phyloP scores from a whole-genome alignment of 2,113 vertebrate species.

The Microcebus murinus region DNA sequence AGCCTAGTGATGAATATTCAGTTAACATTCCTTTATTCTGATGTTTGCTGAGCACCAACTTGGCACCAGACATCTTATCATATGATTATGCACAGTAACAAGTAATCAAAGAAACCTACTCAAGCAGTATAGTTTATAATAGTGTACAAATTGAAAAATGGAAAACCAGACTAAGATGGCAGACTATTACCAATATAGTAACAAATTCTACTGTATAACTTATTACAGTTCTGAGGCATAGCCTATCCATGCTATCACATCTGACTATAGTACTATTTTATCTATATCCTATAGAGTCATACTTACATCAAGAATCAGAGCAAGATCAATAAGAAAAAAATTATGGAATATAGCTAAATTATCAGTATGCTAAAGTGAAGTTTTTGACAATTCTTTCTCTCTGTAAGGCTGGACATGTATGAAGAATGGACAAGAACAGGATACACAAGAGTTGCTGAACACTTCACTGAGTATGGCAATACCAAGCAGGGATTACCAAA shows the following conservation, averaged over 20 bases:
- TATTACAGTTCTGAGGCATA: not conserved
- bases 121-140: not conserved
- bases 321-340: slow-evolving; percentile 20
- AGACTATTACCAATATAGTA: not conserved
- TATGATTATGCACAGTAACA: not conserved
- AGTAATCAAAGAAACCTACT: slow-evolving; percentile 7
- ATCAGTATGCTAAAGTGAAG: not conserved
- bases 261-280: not conserved
- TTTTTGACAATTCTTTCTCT: not conserved
- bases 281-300: not conserved
- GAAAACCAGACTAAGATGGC: not conserved
- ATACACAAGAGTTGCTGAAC: not conserved
- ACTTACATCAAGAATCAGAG: slow-evolving; percentile 42
- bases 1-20: not conserved
- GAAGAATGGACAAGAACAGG: not conserved
- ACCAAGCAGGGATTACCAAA: not conserved
- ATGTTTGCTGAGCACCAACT: not conserved
- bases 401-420: not conserved
- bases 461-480: not conserved
- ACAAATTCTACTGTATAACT: not conserved
- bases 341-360: not conserved
- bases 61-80: not conserved
- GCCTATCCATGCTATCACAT: not conserved
- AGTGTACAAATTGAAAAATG: not conserved
- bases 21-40: not conserved